Base-by-base conservation (phyloP, 2,797 vertebrate species). In the Heliangelus exortis region DNA sequence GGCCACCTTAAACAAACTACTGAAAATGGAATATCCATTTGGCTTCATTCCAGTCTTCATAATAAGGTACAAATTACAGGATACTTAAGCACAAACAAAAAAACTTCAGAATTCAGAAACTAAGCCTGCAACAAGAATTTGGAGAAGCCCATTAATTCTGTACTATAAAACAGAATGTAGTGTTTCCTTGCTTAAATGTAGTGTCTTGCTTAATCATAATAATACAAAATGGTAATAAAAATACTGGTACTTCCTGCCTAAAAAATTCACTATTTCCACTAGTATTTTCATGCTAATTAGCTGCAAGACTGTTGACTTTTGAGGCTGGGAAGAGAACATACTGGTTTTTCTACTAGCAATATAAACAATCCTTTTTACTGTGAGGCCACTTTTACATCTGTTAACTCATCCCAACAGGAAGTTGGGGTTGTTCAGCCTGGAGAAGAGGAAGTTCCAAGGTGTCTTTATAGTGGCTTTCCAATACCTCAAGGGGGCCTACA, bases 31-130 rank as follows among this genome's bases (percentile, higher is more conserved):
- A 76, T 67, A 90, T 33, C 63, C 48, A 66, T 41, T 79, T 89
- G 63, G 48, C 25, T 90, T 93, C 74, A 92, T 33, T 88, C 31
- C 80, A 73, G 74, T 47, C 58, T 75, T 94, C 81, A 74, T 29
- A 68, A 23, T 15, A 61, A 65, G 2, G 11, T 78, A 90, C 72
- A 62, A 63, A 14, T 54, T 87, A 73, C 26, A 69, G 12, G 31
- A 0, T 43, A 83, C 65, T 87, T 84, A 41, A 88, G 74, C 19
- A 87, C 4, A 58, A 11, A 80, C 4, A 77, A 25, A 22, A 59
- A 80, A 65, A 9, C 11, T 61, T 69, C 21, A 62, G 53, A 89
- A 67, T 69, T 83, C 55, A 58, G 36, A 80, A 87, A 83, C 15
- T 33, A 57, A 77, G 25, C 53, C 88, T 92, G 90, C 62, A 73